Evolutionary conservation across 1,140 invertebrate genomes (phyloP), one percentile per base, ranked within the genome.

Genomic region (Phocides pigmalion): DNA sequence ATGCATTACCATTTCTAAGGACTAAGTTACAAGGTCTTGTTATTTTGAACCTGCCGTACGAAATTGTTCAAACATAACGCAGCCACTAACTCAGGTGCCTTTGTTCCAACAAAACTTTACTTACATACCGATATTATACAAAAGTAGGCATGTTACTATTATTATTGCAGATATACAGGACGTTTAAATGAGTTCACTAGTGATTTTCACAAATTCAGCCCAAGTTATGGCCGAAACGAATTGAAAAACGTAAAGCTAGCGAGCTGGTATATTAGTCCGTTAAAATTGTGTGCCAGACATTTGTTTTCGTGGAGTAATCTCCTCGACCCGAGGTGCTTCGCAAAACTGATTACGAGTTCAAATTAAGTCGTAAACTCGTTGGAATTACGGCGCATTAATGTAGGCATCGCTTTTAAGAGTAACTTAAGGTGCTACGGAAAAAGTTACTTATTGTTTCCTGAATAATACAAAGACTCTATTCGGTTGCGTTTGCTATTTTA

Each of bases 311-410:
- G 56, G 70, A 79, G 79, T 81, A 87, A 84, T 85, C 82, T 84
- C 67, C 76, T 63, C 64, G 76, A 70, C 68, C 72, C 74, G 78
- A 82, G 82, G 77, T 75, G 83, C 72, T 76, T 74, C 75, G 75
- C 73, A 78, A 81, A 88, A 88, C 81, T 88, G 85, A 88, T 88
- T 86, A 86, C 82, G 81, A 82, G 76, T 80, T 72, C 73, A 86
- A 88, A 88, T 88, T 84, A 88, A 88, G 85, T 80, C 85, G 83
- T 88, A 86, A 86, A 88, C 75, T 86, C 71, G 71, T 71, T 75
- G 76, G 77, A 86, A 81, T 85, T 86, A 86, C 76, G 71, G 58
- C 73, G 68, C 76, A 79, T 84, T 82, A 81, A 81, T 76, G 73
- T 69, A 63, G 69, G 51, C 49, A 63, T 66, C 46, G 58, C 69